Base-by-base conservation (phyloP, 2,113 vertebrate species). In the Microtus oregoni region DNA sequence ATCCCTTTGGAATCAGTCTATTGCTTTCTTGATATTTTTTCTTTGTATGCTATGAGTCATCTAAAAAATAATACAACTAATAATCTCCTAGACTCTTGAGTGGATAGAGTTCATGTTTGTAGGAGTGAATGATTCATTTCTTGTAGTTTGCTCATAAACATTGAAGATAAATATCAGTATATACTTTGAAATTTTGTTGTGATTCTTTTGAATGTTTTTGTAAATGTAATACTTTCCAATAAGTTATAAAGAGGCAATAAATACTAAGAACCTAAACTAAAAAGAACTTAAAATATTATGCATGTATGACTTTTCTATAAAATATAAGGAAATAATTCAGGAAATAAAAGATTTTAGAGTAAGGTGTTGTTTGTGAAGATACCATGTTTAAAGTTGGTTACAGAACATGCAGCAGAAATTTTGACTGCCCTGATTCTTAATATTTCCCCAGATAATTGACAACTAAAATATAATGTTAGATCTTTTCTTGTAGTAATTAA, bases 1-100 rank as follows among this genome's bases (percentile, higher is more conserved):
- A 98, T 98, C 97, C 98, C 95, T 97, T 97, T 97, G 75, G 86
- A 98, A 96, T 94, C 95, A 97, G 91, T 94, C 95, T 97, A 68
- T 83, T 96, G 90, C 70, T 97, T 97, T 96, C 95, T 97, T 98
- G 97, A 98, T 92, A 85, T 98, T 98, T 97, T 86, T 97, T 97
- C 76, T 97, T 98, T 97, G 96, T 98, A 96, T 92, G 90, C 83
- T 92, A 72, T 96, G 91, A 97, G 98, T 96, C 94, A 94, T 97
- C 94, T 92, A 88, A 95, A 97, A 92, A 93, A 47, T 77, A 97
- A 97, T 96, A 93, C 93, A 97, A 98, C 98, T 98, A 98, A 98
- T 97, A 98, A 97, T 65, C 35, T 95, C 41, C 65, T 97, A 96
- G 93, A 97, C 92, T 61, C 85, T 90, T 89, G 41, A 95, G 88